Evolutionary conservation across 2,113 vertebrate genomes (phyloP), one percentile per base, ranked within the genome.

Genomic region (Gallinago jamesoni): DNA sequence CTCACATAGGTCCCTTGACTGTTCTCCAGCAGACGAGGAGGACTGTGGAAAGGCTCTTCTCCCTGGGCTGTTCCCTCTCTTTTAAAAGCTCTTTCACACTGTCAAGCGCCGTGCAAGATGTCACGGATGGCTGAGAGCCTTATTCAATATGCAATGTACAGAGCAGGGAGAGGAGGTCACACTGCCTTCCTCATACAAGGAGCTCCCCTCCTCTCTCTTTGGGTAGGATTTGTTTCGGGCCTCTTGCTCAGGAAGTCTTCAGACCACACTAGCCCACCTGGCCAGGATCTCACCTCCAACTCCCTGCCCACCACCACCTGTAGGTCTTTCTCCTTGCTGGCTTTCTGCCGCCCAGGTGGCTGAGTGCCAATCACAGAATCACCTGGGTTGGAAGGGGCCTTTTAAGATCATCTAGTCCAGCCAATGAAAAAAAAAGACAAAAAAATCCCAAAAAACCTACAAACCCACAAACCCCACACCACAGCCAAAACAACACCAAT

Each of bases 181-280:
- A 0, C 52, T 75, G 84, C 62, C 8, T 87, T 63, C 15, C 56
- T 50, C 5, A 0, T 10, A 4, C 23, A 33, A n/a, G 47, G 19
- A 60, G 39, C 47, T 56, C 1, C 55, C 24, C 30, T 1, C 3
- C 35, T 28, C 4, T n/a, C 33, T 73, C 1, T 55, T 74, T 41
- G 30, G 56, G 52, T 7, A 35, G 43, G 35, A 52, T 70, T 91
- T 14, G 1, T 84, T 85, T 70, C 75, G 86, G 10, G 8, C 5
- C 6, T 48, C 33, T 59, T 67, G 31, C 1, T 0, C 0, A 0
- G 24, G 33, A 57, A 53, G 7, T 15, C 64, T 80, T 55, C 2
- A 2, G 27, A 60, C 43, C 35, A 35, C 63, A 6, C 6, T 17
- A n/a, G 66, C 48, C 33, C 14, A 19, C 14, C 21, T 73, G 28